phyloP scores from a whole-genome alignment of 2,797 vertebrate species.

The Amniataba percoides region DNA sequence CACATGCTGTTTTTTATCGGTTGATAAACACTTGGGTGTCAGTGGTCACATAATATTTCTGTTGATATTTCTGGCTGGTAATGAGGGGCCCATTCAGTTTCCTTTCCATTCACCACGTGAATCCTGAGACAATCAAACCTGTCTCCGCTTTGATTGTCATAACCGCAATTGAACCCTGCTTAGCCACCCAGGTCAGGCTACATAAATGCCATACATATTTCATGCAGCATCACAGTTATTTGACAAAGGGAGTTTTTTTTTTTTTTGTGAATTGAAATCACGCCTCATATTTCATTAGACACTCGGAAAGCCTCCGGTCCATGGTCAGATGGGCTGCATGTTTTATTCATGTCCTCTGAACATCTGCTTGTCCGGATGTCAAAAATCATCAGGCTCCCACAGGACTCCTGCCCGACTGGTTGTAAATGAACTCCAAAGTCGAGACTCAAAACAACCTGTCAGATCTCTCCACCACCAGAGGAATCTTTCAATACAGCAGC shows the following conservation, averaged over 20 bases:
- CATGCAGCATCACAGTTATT: constrained; percentile 73
- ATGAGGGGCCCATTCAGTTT: constrained; percentile 65
- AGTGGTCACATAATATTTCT: constrained; percentile 59
- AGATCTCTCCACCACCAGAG: constrained; percentile 60
- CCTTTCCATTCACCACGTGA: constrained; percentile 55
- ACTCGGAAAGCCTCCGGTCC: constrained; percentile 62
- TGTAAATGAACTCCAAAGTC: constrained; percentile 82
- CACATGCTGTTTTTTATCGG: constrained; percentile 52
- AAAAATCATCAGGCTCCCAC: constrained; percentile 77
- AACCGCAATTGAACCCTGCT: constrained; percentile 59
- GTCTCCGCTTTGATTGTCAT: constrained; percentile 75
- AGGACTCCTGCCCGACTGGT: constrained; percentile 74
- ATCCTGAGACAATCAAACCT: constrained; percentile 65
- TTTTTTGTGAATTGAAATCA: constrained; percentile 72
- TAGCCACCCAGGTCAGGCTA: constrained; percentile 74
- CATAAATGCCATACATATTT: constrained; percentile 81
- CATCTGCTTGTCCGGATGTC: constrained; percentile 83
- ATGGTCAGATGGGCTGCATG: constrained; percentile 77
- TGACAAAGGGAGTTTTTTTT: constrained; percentile 68
- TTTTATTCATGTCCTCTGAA: constrained; percentile 86
- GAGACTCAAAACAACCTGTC: constrained; percentile 80
- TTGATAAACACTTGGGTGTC: constrained; percentile 56
- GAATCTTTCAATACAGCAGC: constrained; percentile 56
- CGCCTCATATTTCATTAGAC: constrained; percentile 81
- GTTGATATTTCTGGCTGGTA: constrained; percentile 61